Base-by-base conservation (phyloP, 2,113 vertebrate species). In the Echinops telfairi region DNA sequence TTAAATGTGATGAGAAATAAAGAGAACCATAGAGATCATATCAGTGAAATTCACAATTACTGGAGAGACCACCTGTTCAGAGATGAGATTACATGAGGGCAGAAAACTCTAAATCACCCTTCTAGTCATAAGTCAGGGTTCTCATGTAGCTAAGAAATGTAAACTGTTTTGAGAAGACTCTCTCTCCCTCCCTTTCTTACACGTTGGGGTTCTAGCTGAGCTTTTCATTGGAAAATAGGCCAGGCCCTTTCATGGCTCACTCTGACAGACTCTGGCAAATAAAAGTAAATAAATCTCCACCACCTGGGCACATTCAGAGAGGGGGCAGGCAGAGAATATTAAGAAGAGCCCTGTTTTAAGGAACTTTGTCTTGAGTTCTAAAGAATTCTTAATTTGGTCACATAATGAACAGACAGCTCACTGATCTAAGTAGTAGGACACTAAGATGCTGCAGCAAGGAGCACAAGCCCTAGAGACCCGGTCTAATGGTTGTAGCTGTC, bases 301-400 rank as follows among this genome's bases (percentile, higher is more conserved):
- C 36, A 73, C 25, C 15, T 70, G 29, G 31, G 31, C 29, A 43
- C n/a, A 76, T 88, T 90, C 38, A 88, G 66, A 86, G 78, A 85
- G 58, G 33, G 23, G 12, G 57, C 78, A 77, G 83, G 29, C n/a
- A 66, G 86, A 94, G 27, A 76, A 3, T 27, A 70, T 60, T 57
- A 77, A 78, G 71, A 43, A 89, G 83, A 91, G 84, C 80, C 29
- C 64, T 16, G 70, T 85, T 87, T 92, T 95, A 80, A 92, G 88
- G 33, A 91, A 81, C 53, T 33, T 20, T 62, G 80, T 36, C 73
- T 20, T 58, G 85, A 77, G 68, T 94, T 93, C 91, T 92, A 76
- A 93, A 78, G 91, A 94, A 83, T 31, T 86, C 70, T 53, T 80
- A 81, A 87, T 83, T 88, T 73, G 91, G 38, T 92, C 79, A 91